These are phyloP conservation scores for Heliconius erato DNA, from an alignment of 2,888 invertebrate species.

Conservation along the genomic window DNA sequence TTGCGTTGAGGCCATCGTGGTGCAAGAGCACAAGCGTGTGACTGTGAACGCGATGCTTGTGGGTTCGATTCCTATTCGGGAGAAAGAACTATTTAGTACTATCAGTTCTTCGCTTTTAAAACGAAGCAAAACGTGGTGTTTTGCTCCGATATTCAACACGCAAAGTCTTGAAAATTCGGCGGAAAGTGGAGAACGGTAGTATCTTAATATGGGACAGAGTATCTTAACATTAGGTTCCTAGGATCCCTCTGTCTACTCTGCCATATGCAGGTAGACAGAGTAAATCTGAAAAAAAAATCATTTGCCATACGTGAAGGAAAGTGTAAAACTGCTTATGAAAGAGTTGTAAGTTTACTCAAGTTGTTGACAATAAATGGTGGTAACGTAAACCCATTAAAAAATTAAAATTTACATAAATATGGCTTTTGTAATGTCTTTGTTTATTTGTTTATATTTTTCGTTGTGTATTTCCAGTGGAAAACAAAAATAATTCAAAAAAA, in stretches of 20 bases:
- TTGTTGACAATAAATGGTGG: not conserved
- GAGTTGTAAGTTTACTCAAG: not conserved
- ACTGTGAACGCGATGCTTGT: too few species aligned
- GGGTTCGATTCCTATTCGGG: too few species aligned
- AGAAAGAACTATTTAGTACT: not conserved
- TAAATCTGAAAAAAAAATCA: not conserved
- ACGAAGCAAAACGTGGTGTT: not conserved
- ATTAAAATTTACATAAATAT: too few species aligned
- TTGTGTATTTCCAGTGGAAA: too few species aligned
- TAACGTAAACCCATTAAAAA: not conserved
- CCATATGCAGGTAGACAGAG: not conserved
- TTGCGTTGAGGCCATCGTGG: too few species aligned
- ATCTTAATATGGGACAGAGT: not conserved
- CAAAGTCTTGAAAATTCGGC: not conserved
- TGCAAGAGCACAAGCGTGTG: too few species aligned
- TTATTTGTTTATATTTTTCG: not conserved
- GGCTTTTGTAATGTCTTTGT: not conserved
- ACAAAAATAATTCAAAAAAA: too few species aligned
- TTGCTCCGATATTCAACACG: not conserved
- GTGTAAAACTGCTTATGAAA: not conserved
- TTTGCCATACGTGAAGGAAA: not conserved
- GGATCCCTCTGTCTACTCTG: not conserved
- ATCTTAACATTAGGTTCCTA: not conserved
- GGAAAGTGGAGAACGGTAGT: not conserved
- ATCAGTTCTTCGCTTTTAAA: not conserved